phyloP scores from a whole-genome alignment of 2,888 invertebrate species.

The Sylvicola cinctus region DNA sequence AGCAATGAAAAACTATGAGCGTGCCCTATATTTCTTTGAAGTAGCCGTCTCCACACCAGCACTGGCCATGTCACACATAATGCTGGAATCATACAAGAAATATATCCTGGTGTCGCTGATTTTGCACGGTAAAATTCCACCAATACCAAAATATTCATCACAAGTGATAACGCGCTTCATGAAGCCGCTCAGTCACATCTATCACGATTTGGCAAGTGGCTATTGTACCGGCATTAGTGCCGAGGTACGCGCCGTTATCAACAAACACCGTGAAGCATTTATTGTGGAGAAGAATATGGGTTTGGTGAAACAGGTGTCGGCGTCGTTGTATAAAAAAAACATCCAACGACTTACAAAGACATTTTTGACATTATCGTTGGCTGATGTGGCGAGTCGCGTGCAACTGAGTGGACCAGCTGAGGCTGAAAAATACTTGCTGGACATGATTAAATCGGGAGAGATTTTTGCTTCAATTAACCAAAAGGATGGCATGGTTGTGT shows the following conservation, averaged over 20 bases:
- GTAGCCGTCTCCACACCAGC: conserved; percentile 91
- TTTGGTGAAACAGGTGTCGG: conserved; percentile 62
- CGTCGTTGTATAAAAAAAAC: conserved; percentile 84
- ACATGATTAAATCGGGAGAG: conserved; percentile 95
- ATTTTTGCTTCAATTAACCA: conserved; percentile 95
- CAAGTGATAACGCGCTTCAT: conserved; percentile 72
- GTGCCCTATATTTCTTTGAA: conserved; percentile 89
- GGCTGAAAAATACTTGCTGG: conserved; percentile 82
- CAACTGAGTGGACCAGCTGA: conserved; percentile 65
- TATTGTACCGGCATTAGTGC: conserved; percentile 54
- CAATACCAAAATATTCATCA: conserved; percentile 78
- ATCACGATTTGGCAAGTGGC: conserved; percentile 71
- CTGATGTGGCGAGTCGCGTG: conserved; percentile 78
- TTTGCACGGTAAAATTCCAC: conserved; percentile 67
- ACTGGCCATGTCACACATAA: conserved; percentile 84
- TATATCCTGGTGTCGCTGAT: conserved; percentile 83
- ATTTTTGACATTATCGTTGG: conserved; percentile 70
- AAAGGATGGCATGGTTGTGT: conserved; percentile 95
- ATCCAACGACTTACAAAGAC: conserved; percentile 92
- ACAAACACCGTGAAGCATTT: conserved; percentile 65
- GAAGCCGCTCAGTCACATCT: conserved; percentile 67
- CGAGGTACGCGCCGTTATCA: conserved; percentile 43
- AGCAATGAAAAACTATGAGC: conserved; percentile 77
- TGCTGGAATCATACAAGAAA: conserved; percentile 95
- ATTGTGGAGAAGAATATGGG: conserved; percentile 59